A percentile compares a stretch with the other conserved stretches of the same genome.
Evolutionary conservation across 2,113 vertebrate species (phyloP).

Genomic region (Atlantisia rogersi): DNA sequence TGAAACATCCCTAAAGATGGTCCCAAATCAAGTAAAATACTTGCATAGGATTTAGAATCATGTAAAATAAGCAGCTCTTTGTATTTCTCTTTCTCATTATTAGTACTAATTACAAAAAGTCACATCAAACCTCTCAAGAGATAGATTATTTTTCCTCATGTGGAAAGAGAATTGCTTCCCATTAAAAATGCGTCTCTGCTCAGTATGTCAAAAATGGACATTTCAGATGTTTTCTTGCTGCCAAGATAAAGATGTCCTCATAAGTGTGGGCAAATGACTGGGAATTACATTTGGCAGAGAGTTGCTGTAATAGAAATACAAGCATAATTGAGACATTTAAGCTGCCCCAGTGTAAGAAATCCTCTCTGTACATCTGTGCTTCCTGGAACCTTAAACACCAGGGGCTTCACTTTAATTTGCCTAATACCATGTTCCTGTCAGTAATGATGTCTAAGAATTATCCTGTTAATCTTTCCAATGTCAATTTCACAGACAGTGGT

Average conservation of each 20-base stretch:
- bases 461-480: constrained; percentile 48
- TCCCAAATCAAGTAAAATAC: not conserved
- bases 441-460: constrained; percentile 47
- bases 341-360: constrained; percentile 41
- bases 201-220: constrained; percentile 10
- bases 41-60: not conserved
- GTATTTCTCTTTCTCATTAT: not conserved
- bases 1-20: not conserved
- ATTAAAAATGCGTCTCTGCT: not conserved
- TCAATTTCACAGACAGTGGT: constrained; percentile 37
- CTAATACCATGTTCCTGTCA: constrained; percentile 42
- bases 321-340: constrained; percentile 67
- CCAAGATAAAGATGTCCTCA: constrained; percentile 22
- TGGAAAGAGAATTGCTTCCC: not conserved
- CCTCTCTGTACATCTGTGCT: constrained; percentile 38
- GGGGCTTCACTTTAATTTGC: constrained; percentile 56
- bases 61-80: not conserved
- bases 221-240: constrained; percentile 22
- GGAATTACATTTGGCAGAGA: constrained; percentile 41
- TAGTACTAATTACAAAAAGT: not conserved
- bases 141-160: not conserved
- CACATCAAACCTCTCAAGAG: not conserved
- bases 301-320: constrained; percentile 40
- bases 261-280: constrained; percentile 35
- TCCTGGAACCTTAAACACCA: constrained; percentile 61